Conservation (phyloP, 2,113 vertebrate genomes). For the Rafetus swinhoei region DNA sequence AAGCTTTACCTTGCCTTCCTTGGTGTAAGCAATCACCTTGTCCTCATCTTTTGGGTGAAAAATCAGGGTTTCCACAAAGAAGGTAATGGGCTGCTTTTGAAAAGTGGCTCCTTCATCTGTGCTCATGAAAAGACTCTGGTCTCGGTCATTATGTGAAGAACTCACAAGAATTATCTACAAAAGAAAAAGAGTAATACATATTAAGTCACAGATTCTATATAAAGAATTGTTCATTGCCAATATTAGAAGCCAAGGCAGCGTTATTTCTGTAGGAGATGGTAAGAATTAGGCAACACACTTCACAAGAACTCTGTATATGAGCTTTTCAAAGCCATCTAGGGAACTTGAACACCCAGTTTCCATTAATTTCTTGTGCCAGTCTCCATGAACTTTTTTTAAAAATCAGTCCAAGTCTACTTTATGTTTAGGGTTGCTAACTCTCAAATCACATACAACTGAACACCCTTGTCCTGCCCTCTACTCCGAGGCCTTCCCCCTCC, state of each 20-base stretch:
- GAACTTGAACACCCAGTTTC: not conserved
- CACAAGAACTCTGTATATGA: not conserved
- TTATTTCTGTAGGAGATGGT: not conserved
- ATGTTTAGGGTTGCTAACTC: not conserved
- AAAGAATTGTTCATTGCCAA: not conserved
- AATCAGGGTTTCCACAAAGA: slow-evolving; percentile 89
- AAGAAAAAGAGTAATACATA: slow-evolving; percentile 3
- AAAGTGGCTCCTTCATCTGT: slow-evolving; percentile 93
- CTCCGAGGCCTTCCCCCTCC: no score
- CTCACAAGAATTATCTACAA: slow-evolving; percentile 94
- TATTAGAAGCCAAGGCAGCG: not conserved
- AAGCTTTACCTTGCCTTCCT: slow-evolving; percentile 87
- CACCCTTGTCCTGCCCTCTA: no score
- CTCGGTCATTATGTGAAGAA: slow-evolving; percentile 89
- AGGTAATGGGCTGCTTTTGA: slow-evolving; percentile 88
- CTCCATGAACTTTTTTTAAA: not conserved
- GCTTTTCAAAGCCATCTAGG: not conserved
- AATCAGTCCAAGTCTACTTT: not conserved
- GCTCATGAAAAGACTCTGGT: slow-evolving; percentile 95
- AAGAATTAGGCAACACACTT: not conserved
- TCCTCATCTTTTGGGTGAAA: slow-evolving; percentile 96
- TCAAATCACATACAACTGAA: no score
- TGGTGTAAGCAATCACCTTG: slow-evolving; percentile 92
- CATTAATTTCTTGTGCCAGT: not conserved
- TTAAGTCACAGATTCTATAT: not conserved